Conservation (phyloP, 2,797 vertebrate genomes). For the Lycodopsis pacificus region DNA sequence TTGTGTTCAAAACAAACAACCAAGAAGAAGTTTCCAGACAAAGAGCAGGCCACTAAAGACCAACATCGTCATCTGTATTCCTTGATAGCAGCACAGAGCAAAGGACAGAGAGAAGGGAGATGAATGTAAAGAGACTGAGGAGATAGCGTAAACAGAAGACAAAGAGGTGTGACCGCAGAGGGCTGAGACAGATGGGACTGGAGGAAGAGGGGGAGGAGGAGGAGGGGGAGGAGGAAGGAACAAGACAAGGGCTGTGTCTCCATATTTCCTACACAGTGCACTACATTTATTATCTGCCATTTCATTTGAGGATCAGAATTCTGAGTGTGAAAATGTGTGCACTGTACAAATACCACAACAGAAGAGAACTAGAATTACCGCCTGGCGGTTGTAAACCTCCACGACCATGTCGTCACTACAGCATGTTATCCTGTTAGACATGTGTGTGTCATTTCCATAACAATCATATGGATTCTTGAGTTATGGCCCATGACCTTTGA, state of each 20-base stretch:
- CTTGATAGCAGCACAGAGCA: conserved; percentile 40
- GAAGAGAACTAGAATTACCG: no score
- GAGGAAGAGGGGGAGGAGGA: not conserved
- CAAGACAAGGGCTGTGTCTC: not conserved
- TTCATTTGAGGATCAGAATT: not conserved
- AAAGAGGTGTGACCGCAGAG: conserved; percentile 25
- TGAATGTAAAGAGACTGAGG: conserved; percentile 44
- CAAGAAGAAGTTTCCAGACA: conserved; percentile 24
- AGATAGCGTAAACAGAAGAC: conserved; percentile 29
- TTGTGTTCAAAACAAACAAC: conserved; percentile 17
- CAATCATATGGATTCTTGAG: not conserved
- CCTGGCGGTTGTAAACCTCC: no score
- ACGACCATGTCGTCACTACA: no score
- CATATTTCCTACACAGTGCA: not conserved
- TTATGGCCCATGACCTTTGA: no score
- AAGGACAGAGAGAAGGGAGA: conserved; percentile 42
- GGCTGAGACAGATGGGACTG: not conserved
- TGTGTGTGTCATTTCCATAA: not conserved
- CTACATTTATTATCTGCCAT: not conserved
- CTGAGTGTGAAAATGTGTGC: not conserved
- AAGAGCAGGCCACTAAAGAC: conserved; percentile 32
- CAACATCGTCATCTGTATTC: conserved; percentile 56
- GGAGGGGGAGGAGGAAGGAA: not conserved
- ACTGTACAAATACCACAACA: not conserved
- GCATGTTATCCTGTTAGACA: no score